phyloP scores from a whole-genome alignment of 2,888 invertebrate genomes.

The Embidobia sp. region DNA sequence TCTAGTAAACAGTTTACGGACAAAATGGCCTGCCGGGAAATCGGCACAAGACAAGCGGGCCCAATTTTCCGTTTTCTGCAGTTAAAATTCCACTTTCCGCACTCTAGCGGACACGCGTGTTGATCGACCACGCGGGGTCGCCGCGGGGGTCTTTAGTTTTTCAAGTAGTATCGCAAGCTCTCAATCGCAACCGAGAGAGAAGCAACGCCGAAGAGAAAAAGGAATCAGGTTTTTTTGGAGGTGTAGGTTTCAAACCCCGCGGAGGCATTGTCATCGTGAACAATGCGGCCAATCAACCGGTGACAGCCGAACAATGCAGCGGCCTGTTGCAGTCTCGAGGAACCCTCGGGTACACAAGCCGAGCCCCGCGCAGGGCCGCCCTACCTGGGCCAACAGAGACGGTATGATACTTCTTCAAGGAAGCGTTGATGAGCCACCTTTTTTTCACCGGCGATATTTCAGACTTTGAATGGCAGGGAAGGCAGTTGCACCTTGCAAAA shows the following conservation, averaged over 20 bases:
- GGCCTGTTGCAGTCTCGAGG: conserved; percentile 68
- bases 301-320: conserved; percentile 73
- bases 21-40: no score
- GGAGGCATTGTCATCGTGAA: conserved; percentile 71
- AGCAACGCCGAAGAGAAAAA: conserved; percentile 33
- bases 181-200: conserved; percentile 32
- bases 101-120: conserved; percentile 26
- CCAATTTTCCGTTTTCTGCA: no score
- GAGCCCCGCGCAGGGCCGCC: conserved; percentile 12
- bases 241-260: conserved; percentile 76
- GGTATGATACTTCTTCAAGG: conserved; percentile 61
- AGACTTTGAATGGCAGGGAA: conserved; percentile 26
- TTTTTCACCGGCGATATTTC: conserved; percentile 39
- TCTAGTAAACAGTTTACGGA: no score
- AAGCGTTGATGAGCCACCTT: conserved; percentile 64
- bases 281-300: conserved; percentile 76
- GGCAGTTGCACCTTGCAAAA: conserved; percentile 57
- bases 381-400: conserved; percentile 54
- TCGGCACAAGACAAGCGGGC: not conserved
- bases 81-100: conserved; percentile 17
- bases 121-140: conserved; percentile 32
- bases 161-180: conserved; percentile 57
- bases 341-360: conserved; percentile 47
- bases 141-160: conserved; percentile 58
- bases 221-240: conserved; percentile 64